These are phyloP conservation scores for Harpalus rufipes DNA, from an alignment of 2,888 invertebrate species.

Conservation along the genomic window DNA sequence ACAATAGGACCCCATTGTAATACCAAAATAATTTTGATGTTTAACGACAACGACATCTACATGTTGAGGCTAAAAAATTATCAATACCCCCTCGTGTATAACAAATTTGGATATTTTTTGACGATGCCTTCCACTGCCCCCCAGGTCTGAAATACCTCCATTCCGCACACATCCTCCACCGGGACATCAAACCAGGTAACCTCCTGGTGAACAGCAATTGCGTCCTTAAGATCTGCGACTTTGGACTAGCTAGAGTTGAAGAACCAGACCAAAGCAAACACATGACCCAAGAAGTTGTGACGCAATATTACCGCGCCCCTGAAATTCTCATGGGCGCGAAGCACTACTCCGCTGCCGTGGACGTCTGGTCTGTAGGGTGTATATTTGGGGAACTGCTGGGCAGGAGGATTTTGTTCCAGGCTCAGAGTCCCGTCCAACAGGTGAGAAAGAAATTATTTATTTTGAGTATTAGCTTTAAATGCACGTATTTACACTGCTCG, in stretches of 20 bases:
- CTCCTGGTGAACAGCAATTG: constrained; percentile 99
- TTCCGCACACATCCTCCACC: constrained; percentile 97
- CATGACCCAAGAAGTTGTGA: constrained; percentile 99
- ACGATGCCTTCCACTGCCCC: constrained; percentile 74
- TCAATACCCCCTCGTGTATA: too few relatives aligned
- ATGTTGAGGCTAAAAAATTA: too few relatives aligned
- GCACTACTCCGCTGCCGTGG: constrained; percentile 97
- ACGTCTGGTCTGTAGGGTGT: constrained; percentile 99
- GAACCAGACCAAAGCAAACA: constrained; percentile 95
- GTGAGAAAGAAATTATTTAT: constrained; percentile 74
- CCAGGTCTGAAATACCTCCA: constrained; percentile 98
- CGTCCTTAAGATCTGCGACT: constrained; percentile 97
- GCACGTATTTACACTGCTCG: too few relatives aligned
- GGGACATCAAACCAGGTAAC: constrained; percentile 99
- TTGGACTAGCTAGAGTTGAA: constrained; percentile 98
- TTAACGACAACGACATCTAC: too few relatives aligned
- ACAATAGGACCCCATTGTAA: too few relatives aligned
- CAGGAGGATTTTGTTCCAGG: constrained; percentile 97
- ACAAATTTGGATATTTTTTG: background rate
- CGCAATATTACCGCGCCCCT: constrained; percentile 99
- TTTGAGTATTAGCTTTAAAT: too few relatives aligned
- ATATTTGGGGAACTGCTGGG: constrained; percentile 99
- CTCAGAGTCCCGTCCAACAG: constrained; percentile 95
- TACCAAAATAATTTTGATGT: too few relatives aligned
- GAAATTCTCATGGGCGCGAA: constrained; percentile 99